phyloP scores from a whole-genome alignment of 2,797 vertebrate genomes.

The Meda fulgida region DNA sequence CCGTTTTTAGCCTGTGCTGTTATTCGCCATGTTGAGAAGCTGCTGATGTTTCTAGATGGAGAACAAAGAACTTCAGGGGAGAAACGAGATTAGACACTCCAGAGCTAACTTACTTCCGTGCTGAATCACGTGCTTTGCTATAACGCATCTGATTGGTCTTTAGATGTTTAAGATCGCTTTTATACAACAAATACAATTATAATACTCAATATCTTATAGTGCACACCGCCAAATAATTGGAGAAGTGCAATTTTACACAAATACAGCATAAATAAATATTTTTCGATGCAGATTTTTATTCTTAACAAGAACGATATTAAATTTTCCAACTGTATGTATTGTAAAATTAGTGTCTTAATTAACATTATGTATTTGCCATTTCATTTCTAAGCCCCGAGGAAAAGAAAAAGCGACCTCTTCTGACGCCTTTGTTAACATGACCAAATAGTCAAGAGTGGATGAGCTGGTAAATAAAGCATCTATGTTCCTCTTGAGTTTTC shows the following conservation, averaged over 20 bases:
- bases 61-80: constrained; percentile 13
- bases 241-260: neutral
- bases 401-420: neutral
- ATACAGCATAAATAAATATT: too few species aligned
- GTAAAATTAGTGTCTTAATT: neutral
- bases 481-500: constrained; percentile 4
- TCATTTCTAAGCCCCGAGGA: neutral
- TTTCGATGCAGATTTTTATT: neutral
- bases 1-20: constrained; percentile 54
- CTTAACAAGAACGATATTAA: too few species aligned
- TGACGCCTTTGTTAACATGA: neutral
- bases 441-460: neutral
- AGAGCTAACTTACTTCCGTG: neutral
- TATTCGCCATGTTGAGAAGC: constrained; percentile 61
- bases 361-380: neutral
- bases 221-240: neutral
- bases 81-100: neutral
- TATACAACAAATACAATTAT: neutral
- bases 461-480: constrained; percentile 2
- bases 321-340: too few species aligned
- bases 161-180: neutral
- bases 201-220: too few species aligned
- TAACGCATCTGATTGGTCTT: neutral
- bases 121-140: neutral
- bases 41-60: constrained; percentile 33